Conservation (phyloP, 1,140 invertebrate species). For the Xylocopa sonorina region DNA sequence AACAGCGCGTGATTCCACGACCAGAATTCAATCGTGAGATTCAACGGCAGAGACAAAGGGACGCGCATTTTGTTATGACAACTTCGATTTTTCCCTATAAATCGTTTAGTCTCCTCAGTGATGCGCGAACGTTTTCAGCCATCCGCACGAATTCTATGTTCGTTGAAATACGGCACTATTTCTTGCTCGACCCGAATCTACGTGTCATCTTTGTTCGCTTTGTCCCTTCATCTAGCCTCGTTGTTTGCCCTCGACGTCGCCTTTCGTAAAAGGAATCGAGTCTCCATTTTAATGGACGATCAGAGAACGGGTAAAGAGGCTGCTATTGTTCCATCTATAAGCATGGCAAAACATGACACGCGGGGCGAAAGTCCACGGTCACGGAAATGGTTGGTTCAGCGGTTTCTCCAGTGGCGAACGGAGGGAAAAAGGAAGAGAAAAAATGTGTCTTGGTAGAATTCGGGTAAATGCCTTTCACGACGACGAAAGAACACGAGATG, state of each 20-base stretch:
- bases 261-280: not conserved
- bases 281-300: not conserved
- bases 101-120: too few relatives aligned
- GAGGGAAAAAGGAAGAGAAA: not conserved
- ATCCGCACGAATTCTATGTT: too few relatives aligned
- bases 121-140: too few relatives aligned
- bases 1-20: not conserved
- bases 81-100: too few relatives aligned
- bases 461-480: constrained; percentile 1
- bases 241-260: not conserved
- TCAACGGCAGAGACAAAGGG: not conserved
- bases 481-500: constrained; percentile 9
- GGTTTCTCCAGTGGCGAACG: not conserved
- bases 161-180: too few relatives aligned
- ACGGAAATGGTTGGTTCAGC: constrained; percentile 4
- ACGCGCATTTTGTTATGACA: too few relatives aligned
- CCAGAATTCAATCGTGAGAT: too few relatives aligned
- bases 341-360: not conserved
- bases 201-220: too few relatives aligned
- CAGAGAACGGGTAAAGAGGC: not conserved
- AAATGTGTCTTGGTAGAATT: not conserved
- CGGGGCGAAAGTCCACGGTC: too few relatives aligned
- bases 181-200: too few relatives aligned
- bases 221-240: too few relatives aligned
- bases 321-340: not conserved